Percentiles rank a stretch among this genome's conserved stretches.
phyloP scores from a whole-genome alignment of 92 coral and sea anemone species.

The Actinernus sp. region DNA sequence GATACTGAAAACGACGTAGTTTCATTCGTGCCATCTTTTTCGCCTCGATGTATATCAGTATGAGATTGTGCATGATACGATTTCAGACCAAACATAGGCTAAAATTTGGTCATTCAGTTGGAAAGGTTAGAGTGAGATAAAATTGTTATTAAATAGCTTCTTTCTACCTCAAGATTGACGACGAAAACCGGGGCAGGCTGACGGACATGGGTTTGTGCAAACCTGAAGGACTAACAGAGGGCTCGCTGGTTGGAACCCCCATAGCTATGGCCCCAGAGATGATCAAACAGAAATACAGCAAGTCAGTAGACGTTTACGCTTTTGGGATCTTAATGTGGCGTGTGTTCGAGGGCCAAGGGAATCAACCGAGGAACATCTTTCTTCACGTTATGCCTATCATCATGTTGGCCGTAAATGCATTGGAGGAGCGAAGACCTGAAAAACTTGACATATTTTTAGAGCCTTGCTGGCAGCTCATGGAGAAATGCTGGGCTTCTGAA shows the following conservation, averaged over 20 bases:
- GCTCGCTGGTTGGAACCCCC: constrained; percentile 75
- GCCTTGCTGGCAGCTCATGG: constrained; percentile 72
- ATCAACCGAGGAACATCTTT: constrained; percentile 65
- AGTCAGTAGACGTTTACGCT: constrained; percentile 72
- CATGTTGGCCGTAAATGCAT: constrained; percentile 65
- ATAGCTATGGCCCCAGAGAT: constrained; percentile 78
- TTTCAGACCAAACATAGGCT: too few relatives aligned
- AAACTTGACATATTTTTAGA: constrained; percentile 41
- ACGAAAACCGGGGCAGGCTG: constrained; percentile 44
- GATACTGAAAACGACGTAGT: too few relatives aligned
- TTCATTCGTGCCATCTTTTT: too few relatives aligned
- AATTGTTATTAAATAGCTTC: too few relatives aligned
- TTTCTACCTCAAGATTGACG: constrained; percentile 64
- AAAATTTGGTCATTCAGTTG: too few relatives aligned
- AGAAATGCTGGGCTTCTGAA: constrained; percentile 60
- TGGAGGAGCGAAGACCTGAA: constrained; percentile 68
- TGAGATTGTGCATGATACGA: too few relatives aligned
- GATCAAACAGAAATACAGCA: constrained; percentile 50
- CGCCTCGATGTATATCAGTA: too few relatives aligned
- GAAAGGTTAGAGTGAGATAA: too few relatives aligned
- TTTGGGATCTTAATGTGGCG: constrained; percentile 77
- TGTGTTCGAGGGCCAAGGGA: constrained; percentile 74
- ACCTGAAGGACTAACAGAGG: constrained; percentile 53
- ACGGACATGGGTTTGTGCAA: constrained; percentile 83
- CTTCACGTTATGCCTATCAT: constrained; percentile 56